Evolutionary conservation across 2,888 invertebrate genomes (phyloP).

Genomic region (Torymus texanus): DNA sequence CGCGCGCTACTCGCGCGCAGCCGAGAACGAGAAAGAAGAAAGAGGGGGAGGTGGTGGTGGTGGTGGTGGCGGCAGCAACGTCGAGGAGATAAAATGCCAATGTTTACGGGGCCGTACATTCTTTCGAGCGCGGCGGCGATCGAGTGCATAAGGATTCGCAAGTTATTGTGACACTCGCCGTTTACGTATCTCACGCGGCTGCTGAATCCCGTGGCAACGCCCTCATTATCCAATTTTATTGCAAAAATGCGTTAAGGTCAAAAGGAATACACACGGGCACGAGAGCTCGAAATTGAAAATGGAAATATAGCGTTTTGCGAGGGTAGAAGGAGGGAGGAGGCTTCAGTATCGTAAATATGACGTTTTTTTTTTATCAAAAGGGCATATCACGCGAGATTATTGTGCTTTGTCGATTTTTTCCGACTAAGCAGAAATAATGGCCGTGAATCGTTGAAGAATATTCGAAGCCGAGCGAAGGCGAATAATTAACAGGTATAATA

Average conservation of each 20-base stretch:
- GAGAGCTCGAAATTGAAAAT: constrained; percentile 47
- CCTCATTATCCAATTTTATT: constrained; percentile 62
- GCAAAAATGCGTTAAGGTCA: constrained; percentile 54
- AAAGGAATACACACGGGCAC: constrained; percentile 31
- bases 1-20: not conserved
- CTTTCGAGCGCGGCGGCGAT: constrained; percentile 57
- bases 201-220: constrained; percentile 59
- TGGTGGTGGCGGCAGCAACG: constrained; percentile 57
- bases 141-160: constrained; percentile 62
- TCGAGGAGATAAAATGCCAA: constrained; percentile 66
- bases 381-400: constrained; percentile 45
- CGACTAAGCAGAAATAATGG: constrained; percentile 44
- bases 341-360: constrained; percentile 48
- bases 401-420: constrained; percentile 47
- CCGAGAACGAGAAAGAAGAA: constrained; percentile 43
- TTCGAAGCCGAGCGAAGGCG: constrained; percentile 33
- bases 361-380: constrained; percentile 42
- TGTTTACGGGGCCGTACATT: constrained; percentile 66
- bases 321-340: constrained; percentile 2
- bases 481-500: constrained; percentile 38
- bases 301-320: constrained; percentile 35
- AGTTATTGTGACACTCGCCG: constrained; percentile 61
- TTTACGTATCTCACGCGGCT: constrained; percentile 59
- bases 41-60: constrained; percentile 14
- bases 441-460: constrained; percentile 38